These are phyloP conservation scores for Reticulitermes lucifugus DNA, from an alignment of 2,888 invertebrate genomes.

Conservation along the genomic window DNA sequence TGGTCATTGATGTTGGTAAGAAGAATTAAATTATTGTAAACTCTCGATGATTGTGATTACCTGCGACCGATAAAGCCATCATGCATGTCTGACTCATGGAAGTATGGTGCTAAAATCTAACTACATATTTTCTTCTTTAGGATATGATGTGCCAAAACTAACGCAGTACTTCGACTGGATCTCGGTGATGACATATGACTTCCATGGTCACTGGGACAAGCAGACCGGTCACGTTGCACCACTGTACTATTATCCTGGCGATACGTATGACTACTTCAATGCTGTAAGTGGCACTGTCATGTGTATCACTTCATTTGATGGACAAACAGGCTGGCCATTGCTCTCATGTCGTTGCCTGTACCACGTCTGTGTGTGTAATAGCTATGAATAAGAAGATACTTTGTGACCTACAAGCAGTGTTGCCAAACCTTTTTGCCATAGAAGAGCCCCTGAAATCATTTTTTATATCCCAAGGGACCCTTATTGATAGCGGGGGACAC, in stretches of 20 bases:
- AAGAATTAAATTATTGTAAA: background rate
- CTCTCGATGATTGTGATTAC: slow-evolving; percentile 43
- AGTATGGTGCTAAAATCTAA: no score
- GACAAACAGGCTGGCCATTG: no score
- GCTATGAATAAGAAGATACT: no score
- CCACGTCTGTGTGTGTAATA: no score
- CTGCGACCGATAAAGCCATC: no score
- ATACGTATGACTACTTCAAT: slow-evolving; percentile 75
- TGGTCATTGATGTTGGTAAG: slow-evolving; percentile 74
- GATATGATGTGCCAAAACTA: slow-evolving; percentile 76
- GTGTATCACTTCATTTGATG: no score
- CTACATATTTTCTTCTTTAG: slow-evolving; percentile 54
- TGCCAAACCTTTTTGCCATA: no score
- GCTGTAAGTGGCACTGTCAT: slow-evolving; percentile 67
- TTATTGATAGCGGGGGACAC: no score
- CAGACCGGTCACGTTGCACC: slow-evolving; percentile 82
- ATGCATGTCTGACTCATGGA: no score
- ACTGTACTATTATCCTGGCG: slow-evolving; percentile 73
- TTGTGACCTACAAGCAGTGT: no score
- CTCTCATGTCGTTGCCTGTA: background rate
- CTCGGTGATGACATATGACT: slow-evolving; percentile 85
- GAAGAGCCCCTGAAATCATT: no score
- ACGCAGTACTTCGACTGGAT: slow-evolving; percentile 81
- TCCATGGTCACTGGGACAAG: slow-evolving; percentile 80
- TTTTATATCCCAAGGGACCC: no score